Conservation (phyloP, 2,888 invertebrate genomes). For the Augochlorella aurata region DNA sequence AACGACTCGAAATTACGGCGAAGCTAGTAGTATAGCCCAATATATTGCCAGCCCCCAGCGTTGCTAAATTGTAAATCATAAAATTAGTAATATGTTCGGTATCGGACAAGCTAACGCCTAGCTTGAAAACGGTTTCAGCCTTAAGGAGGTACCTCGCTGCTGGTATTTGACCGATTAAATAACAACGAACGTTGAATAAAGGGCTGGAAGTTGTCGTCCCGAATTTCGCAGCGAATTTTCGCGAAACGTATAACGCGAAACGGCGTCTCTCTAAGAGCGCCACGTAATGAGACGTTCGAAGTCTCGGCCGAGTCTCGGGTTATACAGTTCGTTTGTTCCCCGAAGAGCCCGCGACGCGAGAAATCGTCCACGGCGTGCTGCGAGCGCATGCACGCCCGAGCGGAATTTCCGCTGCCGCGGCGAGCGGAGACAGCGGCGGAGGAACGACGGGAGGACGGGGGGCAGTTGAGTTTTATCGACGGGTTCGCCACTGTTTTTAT, state of each 20-base stretch:
- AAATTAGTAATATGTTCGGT: too few species aligned
- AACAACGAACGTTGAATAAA: background rate
- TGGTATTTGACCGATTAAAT: background rate
- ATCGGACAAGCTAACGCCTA: background rate
- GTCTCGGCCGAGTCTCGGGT: conserved; percentile 12
- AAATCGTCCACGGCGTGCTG: background rate
- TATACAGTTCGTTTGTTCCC: conserved; percentile 29
- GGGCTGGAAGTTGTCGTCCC: background rate
- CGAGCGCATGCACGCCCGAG: conserved; percentile 1
- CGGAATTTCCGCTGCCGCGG: conserved; percentile 1
- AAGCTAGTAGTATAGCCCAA: background rate
- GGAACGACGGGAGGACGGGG: background rate
- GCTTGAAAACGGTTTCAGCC: background rate
- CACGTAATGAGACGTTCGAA: background rate
- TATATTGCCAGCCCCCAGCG: background rate
- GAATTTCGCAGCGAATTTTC: background rate
- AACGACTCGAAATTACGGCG: background rate
- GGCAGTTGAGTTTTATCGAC: conserved; percentile 19
- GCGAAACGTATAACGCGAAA: background rate
- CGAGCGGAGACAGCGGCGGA: background rate
- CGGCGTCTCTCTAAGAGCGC: background rate
- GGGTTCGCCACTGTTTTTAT: conserved; percentile 33
- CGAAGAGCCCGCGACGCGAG: background rate
- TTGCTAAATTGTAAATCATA: background rate
- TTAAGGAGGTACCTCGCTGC: background rate